Evolutionary conservation across 2,113 vertebrate species (phyloP), one percentile per base, ranked within the genome.

Genomic region (Chloebia gouldiae): DNA sequence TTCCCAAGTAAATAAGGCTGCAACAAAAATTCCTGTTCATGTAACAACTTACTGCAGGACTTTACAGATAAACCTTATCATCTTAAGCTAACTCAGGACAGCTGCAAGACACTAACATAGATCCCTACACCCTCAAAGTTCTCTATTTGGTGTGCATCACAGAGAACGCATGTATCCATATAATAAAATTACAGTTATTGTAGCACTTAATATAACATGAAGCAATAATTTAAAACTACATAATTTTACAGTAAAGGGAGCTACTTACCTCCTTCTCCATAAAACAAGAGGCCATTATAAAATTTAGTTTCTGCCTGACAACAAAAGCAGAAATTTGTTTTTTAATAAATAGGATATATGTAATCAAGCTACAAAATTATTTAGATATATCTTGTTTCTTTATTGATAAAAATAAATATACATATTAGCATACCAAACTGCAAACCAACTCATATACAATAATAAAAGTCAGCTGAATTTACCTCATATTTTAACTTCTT

Each of bases 401-500:
- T 81, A 92, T 22, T 57, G 53, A 25, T 68, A 86, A 84, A 93
- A 94, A 57, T 73, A 96, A 73, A 64, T 64, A 7, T 50, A 83
- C 18, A 8, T 10, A 91, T 75, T 24, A 77, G 14, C 40, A 82
- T 88, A 44, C 21, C 60, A 92, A 81, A 68, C 30, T 39, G 59
- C 54, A 95, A 94, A 66, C 11, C 45, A 68, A 92, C 86, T 94
- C 68, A 77, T 7, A 50, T 6, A 71, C 6, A 68, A 20, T 56
- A 66, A 64, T 63, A 93, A 95, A 40, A 95, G 22, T 78, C 19
- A 86, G 49, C 1, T 83, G 50, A 94, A 93, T 66, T 98, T 98
- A 99, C 99, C 99, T 99, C 99, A 97, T 99, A 98, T 95, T 99
- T 99, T 89, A 99, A 98, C 80, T 99, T 99, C 97, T 99, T 99